Percentiles rank a stretch among this genome's conserved stretches.
phyloP scores from a whole-genome alignment of 1,140 invertebrate species.

The Drosophila mojavensis region DNA sequence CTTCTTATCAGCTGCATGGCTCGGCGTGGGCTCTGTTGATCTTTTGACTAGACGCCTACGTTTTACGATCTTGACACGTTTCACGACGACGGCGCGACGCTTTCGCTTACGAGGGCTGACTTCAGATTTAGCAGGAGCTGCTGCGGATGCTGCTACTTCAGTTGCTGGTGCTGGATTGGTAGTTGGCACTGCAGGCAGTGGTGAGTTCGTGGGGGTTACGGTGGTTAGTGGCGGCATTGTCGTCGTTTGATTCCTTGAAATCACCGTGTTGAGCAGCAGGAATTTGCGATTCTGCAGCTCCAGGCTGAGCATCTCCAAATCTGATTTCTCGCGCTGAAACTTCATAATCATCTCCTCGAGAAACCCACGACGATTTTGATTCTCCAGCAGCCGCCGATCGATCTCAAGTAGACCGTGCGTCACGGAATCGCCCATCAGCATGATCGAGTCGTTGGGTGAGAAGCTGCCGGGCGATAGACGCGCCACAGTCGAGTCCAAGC shows the following conservation, averaged over 20 bases:
- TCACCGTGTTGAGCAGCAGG: slow-evolving; percentile 57
- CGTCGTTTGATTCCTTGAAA: slow-evolving; percentile 15
- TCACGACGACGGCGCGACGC: slow-evolving; percentile 7
- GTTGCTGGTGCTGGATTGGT: not conserved
- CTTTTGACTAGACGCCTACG: slow-evolving; percentile 13
- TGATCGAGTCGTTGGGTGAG: not conserved
- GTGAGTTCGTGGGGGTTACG: slow-evolving; percentile 17
- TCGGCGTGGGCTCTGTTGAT: not conserved
- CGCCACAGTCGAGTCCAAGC: slow-evolving; percentile 29
- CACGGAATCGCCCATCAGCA: slow-evolving; percentile 32
- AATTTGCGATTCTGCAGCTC: slow-evolving; percentile 76
- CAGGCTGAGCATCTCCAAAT: slow-evolving; percentile 62
- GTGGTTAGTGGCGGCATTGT: slow-evolving; percentile 17
- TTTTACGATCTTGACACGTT: slow-evolving; percentile 24
- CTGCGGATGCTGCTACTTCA: not conserved
- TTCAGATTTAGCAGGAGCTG: not conserved
- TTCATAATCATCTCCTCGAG: slow-evolving; percentile 81
- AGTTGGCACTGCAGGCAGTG: not conserved
- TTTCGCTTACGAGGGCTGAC: not conserved
- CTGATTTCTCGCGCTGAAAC: slow-evolving; percentile 76
- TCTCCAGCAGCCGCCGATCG: slow-evolving; percentile 71
- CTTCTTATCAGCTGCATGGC: not conserved
- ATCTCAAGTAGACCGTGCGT: slow-evolving; percentile 65
- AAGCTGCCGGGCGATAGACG: slow-evolving; percentile 26
- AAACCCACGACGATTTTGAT: slow-evolving; percentile 69